Conservation (phyloP, 2,888 invertebrate species). For the Polia nebulosa region DNA sequence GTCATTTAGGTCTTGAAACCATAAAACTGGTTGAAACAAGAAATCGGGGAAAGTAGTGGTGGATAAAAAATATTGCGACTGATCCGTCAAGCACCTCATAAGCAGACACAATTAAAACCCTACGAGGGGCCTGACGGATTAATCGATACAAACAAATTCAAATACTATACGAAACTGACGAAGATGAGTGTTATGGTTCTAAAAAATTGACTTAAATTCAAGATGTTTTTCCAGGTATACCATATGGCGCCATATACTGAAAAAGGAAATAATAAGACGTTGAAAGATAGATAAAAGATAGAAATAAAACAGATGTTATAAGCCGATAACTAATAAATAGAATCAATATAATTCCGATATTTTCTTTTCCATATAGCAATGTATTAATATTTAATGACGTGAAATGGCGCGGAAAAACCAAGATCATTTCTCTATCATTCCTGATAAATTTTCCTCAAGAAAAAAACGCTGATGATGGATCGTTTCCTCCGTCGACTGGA, state of each 20-base stretch:
- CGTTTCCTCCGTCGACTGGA: not conserved
- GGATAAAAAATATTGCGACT: too few relatives aligned
- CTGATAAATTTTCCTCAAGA: constrained; percentile 41
- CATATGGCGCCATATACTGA: too few relatives aligned
- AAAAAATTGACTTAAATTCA: too few relatives aligned
- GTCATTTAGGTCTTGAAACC: not conserved
- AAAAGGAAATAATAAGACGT: not conserved
- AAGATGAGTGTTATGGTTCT: too few relatives aligned
- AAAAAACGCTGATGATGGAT: constrained; percentile 50
- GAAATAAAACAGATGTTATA: not conserved
- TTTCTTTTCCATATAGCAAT: constrained; percentile 30
- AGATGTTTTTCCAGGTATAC: too few relatives aligned
- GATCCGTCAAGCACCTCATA: too few relatives aligned
- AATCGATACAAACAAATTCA: too few relatives aligned
- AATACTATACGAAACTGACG: too few relatives aligned
- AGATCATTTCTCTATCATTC: constrained; percentile 20
- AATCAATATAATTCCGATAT: constrained; percentile 1
- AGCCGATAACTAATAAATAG: not conserved
- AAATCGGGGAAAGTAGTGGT: not conserved
- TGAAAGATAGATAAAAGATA: not conserved
- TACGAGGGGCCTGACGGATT: too few relatives aligned
- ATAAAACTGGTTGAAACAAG: not conserved
- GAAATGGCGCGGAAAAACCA: constrained; percentile 31
- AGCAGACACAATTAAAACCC: too few relatives aligned
- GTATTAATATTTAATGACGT: constrained; percentile 31